These are phyloP conservation scores for Rhea pennata DNA, from an alignment of 2,113 vertebrate species.

Conservation along the genomic window DNA sequence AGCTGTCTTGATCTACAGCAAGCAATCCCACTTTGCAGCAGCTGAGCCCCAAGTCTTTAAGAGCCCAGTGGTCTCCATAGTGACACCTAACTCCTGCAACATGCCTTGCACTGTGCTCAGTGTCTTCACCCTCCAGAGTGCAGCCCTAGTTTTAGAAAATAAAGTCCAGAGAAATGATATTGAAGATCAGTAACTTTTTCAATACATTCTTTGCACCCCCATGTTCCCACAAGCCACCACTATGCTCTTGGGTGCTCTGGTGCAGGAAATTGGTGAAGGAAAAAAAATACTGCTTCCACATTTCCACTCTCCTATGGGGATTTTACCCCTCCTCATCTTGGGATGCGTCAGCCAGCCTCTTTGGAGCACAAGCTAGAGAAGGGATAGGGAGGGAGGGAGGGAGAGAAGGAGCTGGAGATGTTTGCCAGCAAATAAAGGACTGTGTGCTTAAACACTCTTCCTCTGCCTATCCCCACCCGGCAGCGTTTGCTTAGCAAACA, in stretches of 20 bases:
- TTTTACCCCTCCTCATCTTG: neutral
- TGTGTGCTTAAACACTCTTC: conserved; percentile 62
- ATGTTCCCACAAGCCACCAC: neutral
- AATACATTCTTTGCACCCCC: neutral
- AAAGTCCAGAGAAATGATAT: neutral
- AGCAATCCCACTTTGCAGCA: neutral
- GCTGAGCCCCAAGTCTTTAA: neutral
- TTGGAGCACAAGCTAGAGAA: neutral
- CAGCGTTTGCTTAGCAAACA: conserved; percentile 80
- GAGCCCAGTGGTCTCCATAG: neutral
- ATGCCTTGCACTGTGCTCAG: neutral
- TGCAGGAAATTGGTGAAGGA: neutral
- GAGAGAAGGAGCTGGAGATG: conserved; percentile 30
- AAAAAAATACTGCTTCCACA: neutral
- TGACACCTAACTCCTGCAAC: neutral
- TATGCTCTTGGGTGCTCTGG: neutral
- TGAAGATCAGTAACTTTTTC: neutral
- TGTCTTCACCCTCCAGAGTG: neutral
- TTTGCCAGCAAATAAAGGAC: conserved; percentile 70
- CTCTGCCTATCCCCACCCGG: conserved; percentile 50
- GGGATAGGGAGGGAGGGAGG: neutral
- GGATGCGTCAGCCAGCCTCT: neutral
- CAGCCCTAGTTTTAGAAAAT: neutral
- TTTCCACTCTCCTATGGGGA: neutral
- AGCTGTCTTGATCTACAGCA: rapidly evolving